Base-by-base conservation (phyloP, 2,113 vertebrate genomes). In the Calyptommatus sinebrachiatus region DNA sequence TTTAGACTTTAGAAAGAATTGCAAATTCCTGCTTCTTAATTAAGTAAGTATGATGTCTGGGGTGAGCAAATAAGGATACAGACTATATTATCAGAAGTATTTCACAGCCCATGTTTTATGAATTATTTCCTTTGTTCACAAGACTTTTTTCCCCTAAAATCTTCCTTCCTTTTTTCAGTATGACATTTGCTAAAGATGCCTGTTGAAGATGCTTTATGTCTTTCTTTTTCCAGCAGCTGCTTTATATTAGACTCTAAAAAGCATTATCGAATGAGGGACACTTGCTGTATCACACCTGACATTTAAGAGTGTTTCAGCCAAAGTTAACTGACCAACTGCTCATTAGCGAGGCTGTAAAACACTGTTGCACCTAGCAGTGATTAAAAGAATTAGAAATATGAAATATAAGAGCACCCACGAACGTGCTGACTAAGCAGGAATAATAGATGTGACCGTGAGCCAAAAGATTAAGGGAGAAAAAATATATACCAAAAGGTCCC, bases 321-420 rank as follows among this genome's bases (percentile, higher is more conserved):
- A 68, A 87, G 81, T 90, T 85, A 92, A 76, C 60, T 84, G 83
- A 82, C 81, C 79, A 89, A 87, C 63, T 89, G 86, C 63, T 89
- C 81, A 88, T 92, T 89, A 92, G 68, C 29, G 73, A 83, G 79
- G 77, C 73, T 89, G 81, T 90, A 92, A 92, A 89, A 85, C 67
- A 89, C 63, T 84, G 74, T 46, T 88, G 45, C 80, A 82, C 75
- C 22, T 81, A 84, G 72, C 73, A 0, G 0, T 85, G 84, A 93
- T 92, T 93, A 90, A 90, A 92, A 84, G 74, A 89, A 91, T 87
- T 88, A 91, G 86, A 89, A 89, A 82, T 86, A 89, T 86, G 81
- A 92, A 94, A 94, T 90, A 90, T 74, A 93, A 87, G 62, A 65
- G 74, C 73, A 86, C 29, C 65, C 86, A 75, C 87, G 88, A 90